Conservation (phyloP, 2,113 vertebrate species). For the Misgurnus anguillicaudatus region DNA sequence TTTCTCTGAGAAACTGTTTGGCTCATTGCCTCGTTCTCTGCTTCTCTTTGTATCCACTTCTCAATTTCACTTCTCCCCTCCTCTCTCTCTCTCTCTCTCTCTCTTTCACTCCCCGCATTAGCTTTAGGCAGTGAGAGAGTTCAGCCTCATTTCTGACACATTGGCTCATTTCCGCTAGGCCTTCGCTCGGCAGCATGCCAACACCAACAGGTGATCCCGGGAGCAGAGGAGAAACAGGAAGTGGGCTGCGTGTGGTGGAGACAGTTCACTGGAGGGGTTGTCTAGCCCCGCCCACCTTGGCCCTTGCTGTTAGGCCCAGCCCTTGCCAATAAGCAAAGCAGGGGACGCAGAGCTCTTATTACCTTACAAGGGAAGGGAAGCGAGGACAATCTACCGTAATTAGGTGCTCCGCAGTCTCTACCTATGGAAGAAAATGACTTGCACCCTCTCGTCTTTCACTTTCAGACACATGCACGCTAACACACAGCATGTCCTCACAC, state of each 20-base stretch:
- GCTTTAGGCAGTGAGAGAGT: conserved; percentile 65
- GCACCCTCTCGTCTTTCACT: background rate
- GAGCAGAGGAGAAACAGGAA: conserved; percentile 82
- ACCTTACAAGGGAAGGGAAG: conserved; percentile 31
- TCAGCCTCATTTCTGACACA: conserved; percentile 81
- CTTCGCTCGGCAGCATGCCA: conserved; percentile 79
- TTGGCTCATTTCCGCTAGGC: conserved; percentile 87
- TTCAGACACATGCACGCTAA: background rate
- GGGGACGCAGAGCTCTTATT: conserved; percentile 26
- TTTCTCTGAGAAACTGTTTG: background rate
- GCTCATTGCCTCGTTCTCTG: conserved; percentile 21
- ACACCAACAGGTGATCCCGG: conserved; percentile 91
- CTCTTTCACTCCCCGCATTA: conserved; percentile 23
- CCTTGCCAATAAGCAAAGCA: conserved; percentile 20
- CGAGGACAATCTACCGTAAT: conserved; percentile 16
- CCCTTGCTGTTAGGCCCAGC: conserved; percentile 11
- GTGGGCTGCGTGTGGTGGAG: conserved; percentile 75
- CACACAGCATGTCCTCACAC: conserved; percentile 32
- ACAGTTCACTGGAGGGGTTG: conserved; percentile 77
- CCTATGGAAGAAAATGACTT: background rate
- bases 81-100: conserved; percentile 20
- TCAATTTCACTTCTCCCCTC: conserved; percentile 29
- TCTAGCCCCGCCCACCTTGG: conserved; percentile 68
- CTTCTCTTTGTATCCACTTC: conserved; percentile 35
- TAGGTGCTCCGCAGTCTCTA: conserved; percentile 9